phyloP scores from a whole-genome alignment of 2,797 vertebrate species.

The Lemur catta region DNA sequence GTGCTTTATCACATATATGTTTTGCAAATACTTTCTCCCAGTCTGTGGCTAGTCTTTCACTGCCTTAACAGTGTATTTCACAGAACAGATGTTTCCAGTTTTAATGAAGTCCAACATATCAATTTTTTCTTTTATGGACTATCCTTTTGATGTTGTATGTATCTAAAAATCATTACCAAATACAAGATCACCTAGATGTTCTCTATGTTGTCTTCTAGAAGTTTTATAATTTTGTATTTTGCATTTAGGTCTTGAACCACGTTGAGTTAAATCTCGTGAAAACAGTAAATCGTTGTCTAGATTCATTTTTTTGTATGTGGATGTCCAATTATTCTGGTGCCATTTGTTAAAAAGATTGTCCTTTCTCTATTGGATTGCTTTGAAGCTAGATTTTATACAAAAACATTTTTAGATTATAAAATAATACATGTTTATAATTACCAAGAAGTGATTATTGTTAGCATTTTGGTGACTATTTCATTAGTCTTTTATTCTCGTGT shows the following conservation, averaged over 20 bases:
- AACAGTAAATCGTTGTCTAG: neutral
- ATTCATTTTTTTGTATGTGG: neutral
- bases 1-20: neutral
- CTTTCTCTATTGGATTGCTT: neutral
- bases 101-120: neutral
- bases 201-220: neutral
- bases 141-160: neutral
- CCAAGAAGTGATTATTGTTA: neutral
- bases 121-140: neutral
- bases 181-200: neutral
- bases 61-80: neutral
- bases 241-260: neutral
- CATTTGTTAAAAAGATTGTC: neutral
- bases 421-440: neutral
- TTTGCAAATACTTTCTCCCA: neutral
- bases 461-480: neutral
- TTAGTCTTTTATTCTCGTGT: neutral
- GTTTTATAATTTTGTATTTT: neutral
- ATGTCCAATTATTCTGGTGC: neutral
- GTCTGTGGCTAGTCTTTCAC: neutral
- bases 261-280: neutral
- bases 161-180: slow-evolving; percentile 9
- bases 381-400: neutral
- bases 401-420: neutral
- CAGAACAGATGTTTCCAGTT: neutral